phyloP scores from a whole-genome alignment of 2,113 vertebrate species.

The Neopipo cinnamomea region DNA sequence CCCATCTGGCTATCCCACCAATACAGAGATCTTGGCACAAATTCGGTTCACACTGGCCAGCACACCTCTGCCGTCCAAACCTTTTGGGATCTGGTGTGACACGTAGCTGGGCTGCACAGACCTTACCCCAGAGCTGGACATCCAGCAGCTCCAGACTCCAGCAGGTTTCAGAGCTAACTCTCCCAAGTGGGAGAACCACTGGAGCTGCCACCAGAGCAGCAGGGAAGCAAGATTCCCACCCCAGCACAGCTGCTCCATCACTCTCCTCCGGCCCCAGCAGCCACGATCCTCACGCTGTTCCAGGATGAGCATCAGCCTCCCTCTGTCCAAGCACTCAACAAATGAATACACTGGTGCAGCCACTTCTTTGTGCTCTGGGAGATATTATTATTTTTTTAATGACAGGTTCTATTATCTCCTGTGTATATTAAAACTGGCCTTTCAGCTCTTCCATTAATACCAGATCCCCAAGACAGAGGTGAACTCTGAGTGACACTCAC shows the following conservation, averaged over 20 bases:
- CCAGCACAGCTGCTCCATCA: background rate
- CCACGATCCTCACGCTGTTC: background rate
- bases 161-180: background rate
- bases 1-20: background rate
- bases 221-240: background rate
- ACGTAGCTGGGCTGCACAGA: background rate
- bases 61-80: background rate
- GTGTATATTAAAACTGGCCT: background rate
- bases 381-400: background rate
- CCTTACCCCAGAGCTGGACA: background rate
- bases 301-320: background rate
- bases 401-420: background rate
- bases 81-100: accelerated
- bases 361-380: background rate
- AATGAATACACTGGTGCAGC: background rate
- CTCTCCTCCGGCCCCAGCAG: background rate
- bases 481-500: background rate
- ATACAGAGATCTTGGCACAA: background rate
- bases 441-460: background rate
- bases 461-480: background rate
- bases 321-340: background rate
- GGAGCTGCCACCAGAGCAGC: background rate
- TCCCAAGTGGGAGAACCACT: background rate
- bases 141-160: background rate
- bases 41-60: accelerated